These are phyloP conservation scores for Pangasius djambal DNA, from an alignment of 2,797 vertebrate species.

Conservation along the genomic window DNA sequence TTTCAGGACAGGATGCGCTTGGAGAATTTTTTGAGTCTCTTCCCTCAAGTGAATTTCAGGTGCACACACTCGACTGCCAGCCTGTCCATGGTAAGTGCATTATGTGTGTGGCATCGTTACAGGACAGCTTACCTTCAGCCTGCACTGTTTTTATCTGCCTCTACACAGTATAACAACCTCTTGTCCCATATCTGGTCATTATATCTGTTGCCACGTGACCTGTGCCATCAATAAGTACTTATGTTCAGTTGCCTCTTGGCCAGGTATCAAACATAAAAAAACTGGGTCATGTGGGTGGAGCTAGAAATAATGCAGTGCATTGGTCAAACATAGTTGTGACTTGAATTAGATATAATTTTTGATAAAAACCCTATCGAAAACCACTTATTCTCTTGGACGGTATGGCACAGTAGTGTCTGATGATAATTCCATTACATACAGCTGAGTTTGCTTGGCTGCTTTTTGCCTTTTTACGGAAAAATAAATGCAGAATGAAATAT, in stretches of 20 bases:
- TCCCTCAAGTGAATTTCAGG: slow-evolving; percentile 94
- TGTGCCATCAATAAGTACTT: background rate
- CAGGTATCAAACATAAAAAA: background rate
- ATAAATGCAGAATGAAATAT: background rate
- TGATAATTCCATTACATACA: background rate
- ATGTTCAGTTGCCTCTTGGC: background rate
- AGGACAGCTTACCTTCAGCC: background rate
- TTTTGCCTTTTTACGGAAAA: background rate
- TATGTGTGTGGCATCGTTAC: background rate
- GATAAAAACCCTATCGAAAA: background rate
- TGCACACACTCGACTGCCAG: slow-evolving; percentile 92
- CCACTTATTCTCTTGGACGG: background rate
- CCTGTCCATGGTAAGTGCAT: slow-evolving; percentile 86
- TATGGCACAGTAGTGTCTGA: background rate
- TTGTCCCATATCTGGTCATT: background rate
- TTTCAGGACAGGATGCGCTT: slow-evolving; percentile 88
- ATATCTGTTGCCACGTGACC: background rate
- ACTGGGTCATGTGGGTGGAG: background rate
- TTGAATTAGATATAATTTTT: background rate
- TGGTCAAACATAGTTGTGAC: background rate
- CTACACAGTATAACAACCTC: background rate
- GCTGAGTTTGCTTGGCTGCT: background rate
- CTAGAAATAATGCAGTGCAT: background rate
- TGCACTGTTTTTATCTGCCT: background rate
- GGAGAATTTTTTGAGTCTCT: slow-evolving; percentile 93